Conservation (phyloP, 2,888 invertebrate genomes). For the Deilephila porcellus region DNA sequence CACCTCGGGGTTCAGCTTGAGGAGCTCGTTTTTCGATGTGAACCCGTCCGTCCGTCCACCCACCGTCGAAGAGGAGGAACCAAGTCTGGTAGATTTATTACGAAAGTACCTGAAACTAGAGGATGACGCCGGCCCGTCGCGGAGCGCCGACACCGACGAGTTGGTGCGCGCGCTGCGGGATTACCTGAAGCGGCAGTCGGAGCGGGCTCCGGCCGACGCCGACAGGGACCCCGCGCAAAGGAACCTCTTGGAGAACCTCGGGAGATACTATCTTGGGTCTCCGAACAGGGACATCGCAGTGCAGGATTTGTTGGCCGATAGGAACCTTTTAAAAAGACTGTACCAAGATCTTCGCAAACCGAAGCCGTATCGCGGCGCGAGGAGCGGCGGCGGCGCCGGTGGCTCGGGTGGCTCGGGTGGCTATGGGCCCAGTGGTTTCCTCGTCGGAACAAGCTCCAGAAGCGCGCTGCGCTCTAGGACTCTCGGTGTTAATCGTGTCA, state of each 20-base stretch:
- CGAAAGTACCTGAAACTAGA: constrained; percentile 87
- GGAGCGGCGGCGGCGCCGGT: constrained; percentile 67
- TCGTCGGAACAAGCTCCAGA: constrained; percentile 74
- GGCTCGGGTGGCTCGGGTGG: constrained; percentile 66
- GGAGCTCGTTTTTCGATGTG: constrained; percentile 51
- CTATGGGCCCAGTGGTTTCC: constrained; percentile 58
- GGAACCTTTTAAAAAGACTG: constrained; percentile 89
- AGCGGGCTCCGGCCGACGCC: constrained; percentile 61
- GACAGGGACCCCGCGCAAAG: constrained; percentile 74
- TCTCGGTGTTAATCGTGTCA: constrained; percentile 55
- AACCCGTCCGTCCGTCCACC: constrained; percentile 56
- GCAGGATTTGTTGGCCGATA: constrained; percentile 89
- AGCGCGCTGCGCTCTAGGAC: constrained; percentile 60
- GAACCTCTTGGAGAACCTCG: constrained; percentile 87
- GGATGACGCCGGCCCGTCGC: constrained; percentile 78
- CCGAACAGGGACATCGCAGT: constrained; percentile 88
- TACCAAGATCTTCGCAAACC: constrained; percentile 90
- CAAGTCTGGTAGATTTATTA: constrained; percentile 86
- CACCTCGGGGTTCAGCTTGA: constrained; percentile 56
- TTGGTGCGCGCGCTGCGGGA: constrained; percentile 86
- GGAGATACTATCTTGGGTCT: constrained; percentile 87
- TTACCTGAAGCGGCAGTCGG: constrained; percentile 78
- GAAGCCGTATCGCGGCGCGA: constrained; percentile 79
- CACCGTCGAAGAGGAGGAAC: constrained; percentile 77
- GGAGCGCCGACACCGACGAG: constrained; percentile 84